phyloP scores from a whole-genome alignment of 2,888 invertebrate species.

The Himalopsyche kuldschensis region DNA sequence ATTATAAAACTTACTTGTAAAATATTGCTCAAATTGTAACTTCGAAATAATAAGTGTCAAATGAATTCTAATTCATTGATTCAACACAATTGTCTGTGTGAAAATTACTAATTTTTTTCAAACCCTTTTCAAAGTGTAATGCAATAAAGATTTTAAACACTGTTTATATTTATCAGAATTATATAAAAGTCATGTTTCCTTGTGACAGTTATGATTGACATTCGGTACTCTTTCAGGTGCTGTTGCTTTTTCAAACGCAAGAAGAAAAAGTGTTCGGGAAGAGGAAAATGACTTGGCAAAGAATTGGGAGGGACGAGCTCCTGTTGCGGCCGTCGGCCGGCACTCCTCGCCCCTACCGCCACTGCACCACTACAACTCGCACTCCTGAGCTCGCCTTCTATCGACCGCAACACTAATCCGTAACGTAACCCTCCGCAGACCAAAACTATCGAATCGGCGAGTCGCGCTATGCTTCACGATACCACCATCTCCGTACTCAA shows the following conservation, averaged over 20 bases:
- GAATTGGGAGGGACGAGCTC: slow-evolving; percentile 43
- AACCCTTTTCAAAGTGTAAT: too few species aligned
- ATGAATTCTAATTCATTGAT: too few species aligned
- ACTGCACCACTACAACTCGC: not conserved
- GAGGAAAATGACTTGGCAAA: slow-evolving; percentile 86
- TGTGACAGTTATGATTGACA: not conserved
- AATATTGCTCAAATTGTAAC: too few species aligned
- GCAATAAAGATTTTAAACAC: too few species aligned
- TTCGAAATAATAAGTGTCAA: too few species aligned
- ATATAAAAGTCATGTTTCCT: not conserved
- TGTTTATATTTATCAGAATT: too few species aligned
- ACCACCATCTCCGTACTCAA: too few species aligned
- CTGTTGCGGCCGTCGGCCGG: not conserved
- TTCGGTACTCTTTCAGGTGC: slow-evolving; percentile 70
- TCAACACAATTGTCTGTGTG: too few species aligned
- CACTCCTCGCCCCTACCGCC: not conserved
- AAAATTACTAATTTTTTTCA: too few species aligned
- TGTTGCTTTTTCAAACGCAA: slow-evolving; percentile 99
- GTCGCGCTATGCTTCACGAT: not conserved
- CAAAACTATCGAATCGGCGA: not conserved
- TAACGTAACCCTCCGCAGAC: too few species aligned
- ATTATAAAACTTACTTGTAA: too few species aligned
- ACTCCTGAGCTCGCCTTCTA: not conserved
- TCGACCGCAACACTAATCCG: not conserved
- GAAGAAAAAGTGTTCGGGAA: slow-evolving; percentile 92